phyloP scores from a whole-genome alignment of 2,797 vertebrate species.

The Kryptopterus vitreolus region DNA sequence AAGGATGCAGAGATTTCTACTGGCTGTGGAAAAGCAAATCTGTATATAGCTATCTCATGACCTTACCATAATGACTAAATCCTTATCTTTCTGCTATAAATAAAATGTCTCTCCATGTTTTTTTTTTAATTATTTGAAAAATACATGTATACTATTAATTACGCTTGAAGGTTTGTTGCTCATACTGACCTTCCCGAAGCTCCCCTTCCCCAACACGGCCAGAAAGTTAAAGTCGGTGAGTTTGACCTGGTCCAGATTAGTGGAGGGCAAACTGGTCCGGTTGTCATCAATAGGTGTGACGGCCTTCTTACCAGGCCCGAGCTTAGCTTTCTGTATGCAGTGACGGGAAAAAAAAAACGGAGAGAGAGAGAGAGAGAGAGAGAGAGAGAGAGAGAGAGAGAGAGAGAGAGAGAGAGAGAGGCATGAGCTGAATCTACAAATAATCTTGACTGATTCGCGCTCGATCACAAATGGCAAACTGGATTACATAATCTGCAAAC shows the following conservation, averaged over 20 bases:
- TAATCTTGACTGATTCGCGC: neutral
- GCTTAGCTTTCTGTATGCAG: conserved; percentile 89
- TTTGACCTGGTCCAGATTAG: conserved; percentile 86
- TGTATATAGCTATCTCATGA: neutral
- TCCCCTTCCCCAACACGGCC: conserved; percentile 94
- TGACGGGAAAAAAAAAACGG: too few relatives aligned
- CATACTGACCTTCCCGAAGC: conserved; percentile 87
- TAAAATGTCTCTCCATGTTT: neutral
- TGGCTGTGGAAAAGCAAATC: neutral
- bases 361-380: neutral
- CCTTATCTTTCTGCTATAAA: neutral
- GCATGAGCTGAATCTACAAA: neutral
- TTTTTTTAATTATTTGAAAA: too few relatives aligned
- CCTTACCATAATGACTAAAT: neutral
- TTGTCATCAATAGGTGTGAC: conserved; percentile 80
- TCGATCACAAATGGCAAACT: neutral
- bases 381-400: neutral
- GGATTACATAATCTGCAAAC: neutral
- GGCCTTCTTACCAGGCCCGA: conserved; percentile 89
- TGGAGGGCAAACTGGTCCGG: conserved; percentile 73
- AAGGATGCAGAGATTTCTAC: too few relatives aligned
- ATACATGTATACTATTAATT: neutral
- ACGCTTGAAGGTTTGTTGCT: neutral
- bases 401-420: neutral
- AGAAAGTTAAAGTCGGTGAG: conserved; percentile 91